Conservation (phyloP, 2,113 vertebrate species). For the Porphyrio hochstetteri region DNA sequence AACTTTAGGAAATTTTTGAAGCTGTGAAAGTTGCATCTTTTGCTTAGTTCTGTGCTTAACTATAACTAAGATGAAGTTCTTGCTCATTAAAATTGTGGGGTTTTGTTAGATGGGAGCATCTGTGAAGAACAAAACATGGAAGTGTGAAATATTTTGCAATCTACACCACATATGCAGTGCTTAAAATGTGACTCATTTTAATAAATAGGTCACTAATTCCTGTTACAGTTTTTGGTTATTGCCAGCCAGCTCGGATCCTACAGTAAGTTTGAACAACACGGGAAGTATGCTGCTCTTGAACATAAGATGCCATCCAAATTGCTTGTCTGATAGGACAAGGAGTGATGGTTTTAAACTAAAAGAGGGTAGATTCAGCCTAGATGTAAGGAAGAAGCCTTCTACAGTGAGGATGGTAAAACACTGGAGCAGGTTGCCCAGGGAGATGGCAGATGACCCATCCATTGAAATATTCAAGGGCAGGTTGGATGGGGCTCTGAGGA, state of each 20-base stretch:
- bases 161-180: not conserved
- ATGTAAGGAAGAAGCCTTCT: not conserved
- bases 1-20: not conserved
- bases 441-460: no score
- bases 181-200: not conserved
- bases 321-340: not conserved
- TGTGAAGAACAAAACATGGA: not conserved
- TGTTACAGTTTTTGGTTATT: not conserved
- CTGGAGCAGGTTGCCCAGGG: no score
- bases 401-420: not conserved
- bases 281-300: not conserved
- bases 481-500: no score
- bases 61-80: not conserved
- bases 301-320: not conserved
- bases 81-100: not conserved
- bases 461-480: no score
- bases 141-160: not conserved
- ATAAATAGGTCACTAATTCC: not conserved
- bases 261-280: rapidly evolving
- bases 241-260: not conserved
- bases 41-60: not conserved
- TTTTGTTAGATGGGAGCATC: not conserved
- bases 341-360: not conserved
- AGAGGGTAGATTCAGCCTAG: not conserved
- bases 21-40: not conserved